Conservation (phyloP, 2,797 vertebrate genomes). For the Smutsia temminckii region DNA sequence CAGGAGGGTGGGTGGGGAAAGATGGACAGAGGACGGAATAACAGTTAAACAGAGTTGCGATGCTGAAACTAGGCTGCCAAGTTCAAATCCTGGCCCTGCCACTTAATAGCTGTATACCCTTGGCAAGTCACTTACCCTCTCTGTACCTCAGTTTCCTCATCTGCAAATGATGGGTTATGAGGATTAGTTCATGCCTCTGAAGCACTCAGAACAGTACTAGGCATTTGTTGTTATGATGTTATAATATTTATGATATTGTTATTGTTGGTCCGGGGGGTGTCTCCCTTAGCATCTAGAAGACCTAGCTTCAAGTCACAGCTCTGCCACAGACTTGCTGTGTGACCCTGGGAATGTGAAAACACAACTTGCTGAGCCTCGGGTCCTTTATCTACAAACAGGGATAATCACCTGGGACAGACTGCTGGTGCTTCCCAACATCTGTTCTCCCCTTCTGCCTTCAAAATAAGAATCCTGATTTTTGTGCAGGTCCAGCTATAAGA, state of each 20-base stretch:
- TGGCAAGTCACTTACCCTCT: neutral
- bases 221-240: neutral
- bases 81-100: neutral
- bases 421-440: neutral
- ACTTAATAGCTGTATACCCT: neutral
- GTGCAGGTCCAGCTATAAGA: neutral
- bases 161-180: neutral
- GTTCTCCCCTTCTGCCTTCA: neutral
- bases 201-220: neutral
- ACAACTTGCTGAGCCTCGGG: neutral
- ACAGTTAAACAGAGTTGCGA: neutral
- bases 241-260: neutral
- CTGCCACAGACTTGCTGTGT: neutral
- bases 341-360: neutral
- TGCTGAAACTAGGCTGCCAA: neutral
- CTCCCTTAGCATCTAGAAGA: neutral
- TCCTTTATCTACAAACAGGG: neutral
- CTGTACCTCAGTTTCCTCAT: conserved; percentile 8
- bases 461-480: neutral
- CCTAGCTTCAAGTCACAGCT: neutral
- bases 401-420: neutral
- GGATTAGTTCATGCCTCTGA: neutral
- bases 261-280: neutral
- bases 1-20: neutral
- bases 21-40: neutral